A percentile compares a stretch with the other conserved stretches of the same genome.
Conservation (phyloP, 2,888 invertebrate species). For the Pecten maximus region DNA sequence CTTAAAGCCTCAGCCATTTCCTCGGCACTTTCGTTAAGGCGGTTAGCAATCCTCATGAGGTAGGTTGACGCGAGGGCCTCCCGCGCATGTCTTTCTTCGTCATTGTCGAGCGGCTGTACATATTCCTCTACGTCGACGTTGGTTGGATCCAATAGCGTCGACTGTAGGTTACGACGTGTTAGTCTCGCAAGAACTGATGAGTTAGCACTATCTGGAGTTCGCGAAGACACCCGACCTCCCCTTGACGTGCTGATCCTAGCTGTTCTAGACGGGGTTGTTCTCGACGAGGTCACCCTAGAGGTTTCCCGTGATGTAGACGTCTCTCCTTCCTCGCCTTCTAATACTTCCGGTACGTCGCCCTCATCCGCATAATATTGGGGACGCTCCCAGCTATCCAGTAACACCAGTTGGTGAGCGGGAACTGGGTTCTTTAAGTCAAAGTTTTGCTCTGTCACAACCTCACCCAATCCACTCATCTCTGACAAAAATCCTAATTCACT, state of each 20-base stretch:
- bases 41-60: slow-evolving; percentile 64
- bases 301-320: slow-evolving; percentile 51
- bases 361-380: slow-evolving; percentile 52
- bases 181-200: neutral
- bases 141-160: neutral
- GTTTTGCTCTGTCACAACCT: slow-evolving; percentile 68
- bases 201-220: neutral
- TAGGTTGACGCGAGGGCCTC: slow-evolving; percentile 64
- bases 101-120: slow-evolving; percentile 9
- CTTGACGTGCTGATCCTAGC: neutral
- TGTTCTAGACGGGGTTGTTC: neutral
- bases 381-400: slow-evolving; percentile 65
- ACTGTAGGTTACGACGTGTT: neutral
- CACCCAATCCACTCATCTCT: slow-evolving; percentile 77
- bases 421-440: slow-evolving; percentile 69
- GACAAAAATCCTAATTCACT: slow-evolving; percentile 73
- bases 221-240: slow-evolving; percentile 43
- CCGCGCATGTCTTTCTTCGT: slow-evolving; percentile 56
- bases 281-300: slow-evolving; percentile 48
- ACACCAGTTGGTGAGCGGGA: slow-evolving; percentile 69
- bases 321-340: slow-evolving; percentile 51
- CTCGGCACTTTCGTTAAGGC: slow-evolving; percentile 66
- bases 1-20: slow-evolving; percentile 67
- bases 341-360: neutral
- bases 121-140: neutral